Evolutionary conservation across 2,113 vertebrate genomes (phyloP).

Genomic region (Heterocephalus glaber): DNA sequence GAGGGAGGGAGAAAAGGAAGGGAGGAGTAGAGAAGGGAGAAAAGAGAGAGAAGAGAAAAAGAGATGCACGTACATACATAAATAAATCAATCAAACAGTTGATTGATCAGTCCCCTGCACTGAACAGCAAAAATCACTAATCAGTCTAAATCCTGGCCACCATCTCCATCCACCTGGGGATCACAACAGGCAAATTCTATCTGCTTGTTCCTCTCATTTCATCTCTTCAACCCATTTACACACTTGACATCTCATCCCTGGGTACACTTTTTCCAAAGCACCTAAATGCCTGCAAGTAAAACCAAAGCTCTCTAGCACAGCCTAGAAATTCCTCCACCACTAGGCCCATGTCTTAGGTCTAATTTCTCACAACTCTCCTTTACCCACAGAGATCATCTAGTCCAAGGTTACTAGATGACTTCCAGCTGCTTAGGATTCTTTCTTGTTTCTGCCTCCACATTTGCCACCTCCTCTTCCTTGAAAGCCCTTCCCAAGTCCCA

Average conservation of each 20-base stretch:
- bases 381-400: not conserved
- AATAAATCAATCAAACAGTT: not conserved
- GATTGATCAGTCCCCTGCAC: not conserved
- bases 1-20: no score
- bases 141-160: not conserved
- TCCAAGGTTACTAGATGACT: not conserved
- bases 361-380: not conserved
- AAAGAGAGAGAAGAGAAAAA: no score
- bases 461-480: not conserved
- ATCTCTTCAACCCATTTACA: not conserved
- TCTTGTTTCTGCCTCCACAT: not conserved
- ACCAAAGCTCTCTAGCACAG: not conserved
- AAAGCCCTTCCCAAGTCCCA: not conserved
- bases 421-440: not conserved
- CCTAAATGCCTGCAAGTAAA: not conserved
- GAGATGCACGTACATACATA: not conserved
- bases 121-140: not conserved
- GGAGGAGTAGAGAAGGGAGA: no score
- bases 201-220: not conserved
- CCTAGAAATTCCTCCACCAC: not conserved
- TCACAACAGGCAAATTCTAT: not conserved
- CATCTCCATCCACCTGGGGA: not conserved
- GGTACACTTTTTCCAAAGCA: not conserved
- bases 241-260: not conserved
- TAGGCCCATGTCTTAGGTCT: not conserved